Evolutionary conservation across 2,888 invertebrate genomes (phyloP).

Genomic region (Cancer borealis): DNA sequence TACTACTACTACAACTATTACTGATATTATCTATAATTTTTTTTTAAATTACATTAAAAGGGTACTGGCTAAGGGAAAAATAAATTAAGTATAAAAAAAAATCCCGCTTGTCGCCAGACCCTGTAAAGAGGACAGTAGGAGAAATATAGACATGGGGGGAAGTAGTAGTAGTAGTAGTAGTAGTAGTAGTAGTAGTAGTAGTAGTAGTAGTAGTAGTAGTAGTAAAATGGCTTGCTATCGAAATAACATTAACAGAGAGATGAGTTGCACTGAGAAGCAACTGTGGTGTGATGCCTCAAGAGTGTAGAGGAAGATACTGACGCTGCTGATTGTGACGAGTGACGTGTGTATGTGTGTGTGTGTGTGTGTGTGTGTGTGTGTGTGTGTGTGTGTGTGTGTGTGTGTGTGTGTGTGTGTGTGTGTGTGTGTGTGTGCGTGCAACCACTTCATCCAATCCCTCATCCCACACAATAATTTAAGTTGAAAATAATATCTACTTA

Average conservation of each 20-base stretch:
- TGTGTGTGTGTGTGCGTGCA: constrained; percentile 6
- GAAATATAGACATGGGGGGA: too few species aligned
- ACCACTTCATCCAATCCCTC: too few species aligned
- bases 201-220: constrained; percentile 20
- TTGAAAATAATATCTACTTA: too few species aligned
- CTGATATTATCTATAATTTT: not conserved
- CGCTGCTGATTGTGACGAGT: not conserved
- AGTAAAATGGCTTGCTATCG: not conserved
- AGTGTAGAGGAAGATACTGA: not conserved
- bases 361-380: not conserved
- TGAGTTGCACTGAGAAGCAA: not conserved
- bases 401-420: constrained; percentile 20
- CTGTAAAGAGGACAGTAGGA: too few species aligned
- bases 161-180: too few species aligned
- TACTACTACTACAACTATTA: not conserved
- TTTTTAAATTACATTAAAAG: too few species aligned
- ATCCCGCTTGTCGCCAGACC: too few species aligned
- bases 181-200: not conserved
- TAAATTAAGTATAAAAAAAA: too few species aligned
- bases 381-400: constrained; percentile 11
- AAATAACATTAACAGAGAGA: not conserved
- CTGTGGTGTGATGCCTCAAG: not conserved
- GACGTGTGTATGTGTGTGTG: not conserved
- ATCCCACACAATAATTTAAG: too few species aligned
- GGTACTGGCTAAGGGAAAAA: too few species aligned